Evolutionary conservation across 1,140 invertebrate genomes (phyloP).

Genomic region (Apis cerana): DNA sequence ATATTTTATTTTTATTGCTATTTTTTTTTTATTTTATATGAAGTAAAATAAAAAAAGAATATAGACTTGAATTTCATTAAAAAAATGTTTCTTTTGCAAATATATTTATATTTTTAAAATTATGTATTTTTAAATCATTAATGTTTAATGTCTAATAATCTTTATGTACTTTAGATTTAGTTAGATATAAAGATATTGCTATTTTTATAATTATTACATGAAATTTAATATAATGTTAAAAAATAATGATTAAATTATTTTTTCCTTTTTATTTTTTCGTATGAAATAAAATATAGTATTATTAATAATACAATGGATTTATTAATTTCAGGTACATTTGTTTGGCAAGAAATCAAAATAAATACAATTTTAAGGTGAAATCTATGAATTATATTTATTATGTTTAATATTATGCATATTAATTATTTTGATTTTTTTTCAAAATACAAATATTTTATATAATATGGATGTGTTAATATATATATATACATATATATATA

Average conservation of each 20-base stretch:
- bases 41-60: constrained; percentile 13
- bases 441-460: background rate
- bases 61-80: background rate
- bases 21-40: constrained; percentile 45
- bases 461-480: background rate
- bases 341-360: constrained; percentile 67
- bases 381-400: constrained; percentile 40
- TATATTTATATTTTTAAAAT: background rate
- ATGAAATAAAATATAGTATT: constrained; percentile 5
- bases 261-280: background rate
- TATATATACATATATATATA: background rate
- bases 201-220: background rate
- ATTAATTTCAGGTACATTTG: constrained; percentile 71
- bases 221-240: background rate
- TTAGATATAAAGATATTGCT: background rate
- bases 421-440: background rate
- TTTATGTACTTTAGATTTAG: background rate
- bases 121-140: background rate
- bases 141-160: too few species aligned
- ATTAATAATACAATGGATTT: constrained; percentile 46
- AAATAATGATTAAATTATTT: background rate
- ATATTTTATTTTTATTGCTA: constrained; percentile 15
- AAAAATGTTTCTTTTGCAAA: background rate
- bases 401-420: background rate
- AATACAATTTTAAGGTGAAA: constrained; percentile 65